These are phyloP conservation scores for Pelobates cultripes DNA, from an alignment of 2,797 vertebrate species.

Conservation along the genomic window DNA sequence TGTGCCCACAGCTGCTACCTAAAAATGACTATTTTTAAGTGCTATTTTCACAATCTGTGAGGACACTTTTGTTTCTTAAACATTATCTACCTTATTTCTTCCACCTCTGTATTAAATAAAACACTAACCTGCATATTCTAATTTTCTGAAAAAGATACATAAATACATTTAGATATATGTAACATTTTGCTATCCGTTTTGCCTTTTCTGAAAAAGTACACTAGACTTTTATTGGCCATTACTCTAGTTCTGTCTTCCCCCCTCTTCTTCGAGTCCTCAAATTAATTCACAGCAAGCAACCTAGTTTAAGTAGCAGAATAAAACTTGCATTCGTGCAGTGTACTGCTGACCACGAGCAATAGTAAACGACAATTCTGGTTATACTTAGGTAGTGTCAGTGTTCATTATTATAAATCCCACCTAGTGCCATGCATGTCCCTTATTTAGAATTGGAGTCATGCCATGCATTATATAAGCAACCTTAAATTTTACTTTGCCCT, in stretches of 20 bases:
- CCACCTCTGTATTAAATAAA: no score
- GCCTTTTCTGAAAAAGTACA: no score
- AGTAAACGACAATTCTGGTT: not conserved
- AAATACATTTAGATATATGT: no score
- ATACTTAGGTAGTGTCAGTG: not conserved
- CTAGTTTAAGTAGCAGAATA: not conserved
- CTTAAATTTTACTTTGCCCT: not conserved
- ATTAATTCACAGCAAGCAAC: not conserved
- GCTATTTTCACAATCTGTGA: no score
- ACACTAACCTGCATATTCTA: no score
- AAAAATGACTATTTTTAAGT: no score
- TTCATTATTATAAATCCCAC: conserved; percentile 5
- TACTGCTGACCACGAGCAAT: not conserved
- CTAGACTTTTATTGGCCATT: not conserved
- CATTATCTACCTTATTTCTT: no score
- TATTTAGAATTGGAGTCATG: conserved; percentile 2
- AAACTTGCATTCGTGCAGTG: not conserved
- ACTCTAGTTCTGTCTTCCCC: not conserved
- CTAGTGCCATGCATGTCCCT: not conserved
- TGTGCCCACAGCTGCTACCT: no score
- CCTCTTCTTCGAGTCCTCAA: not conserved
- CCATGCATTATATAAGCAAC: conserved; percentile 6
- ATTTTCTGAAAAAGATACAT: no score
- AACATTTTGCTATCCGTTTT: no score
- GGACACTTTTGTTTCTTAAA: no score